These are phyloP conservation scores for Metellina segmentata DNA, from an alignment of 2,888 invertebrate genomes.

Conservation along the genomic window DNA sequence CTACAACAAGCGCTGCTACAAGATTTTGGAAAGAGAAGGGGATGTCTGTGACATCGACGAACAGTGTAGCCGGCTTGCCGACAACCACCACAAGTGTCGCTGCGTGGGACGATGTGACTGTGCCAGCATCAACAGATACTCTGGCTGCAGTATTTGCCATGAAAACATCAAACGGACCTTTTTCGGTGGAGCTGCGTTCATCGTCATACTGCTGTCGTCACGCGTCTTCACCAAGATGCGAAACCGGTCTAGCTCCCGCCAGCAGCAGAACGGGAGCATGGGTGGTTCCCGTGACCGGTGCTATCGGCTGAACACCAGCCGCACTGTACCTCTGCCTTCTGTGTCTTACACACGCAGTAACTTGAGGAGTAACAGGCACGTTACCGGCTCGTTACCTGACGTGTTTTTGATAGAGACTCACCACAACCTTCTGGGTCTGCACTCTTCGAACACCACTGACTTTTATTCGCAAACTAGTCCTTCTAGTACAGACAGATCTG, in stretches of 20 bases:
- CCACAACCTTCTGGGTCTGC: slow-evolving; percentile 62
- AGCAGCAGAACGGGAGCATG: slow-evolving; percentile 48
- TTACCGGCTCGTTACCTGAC: slow-evolving; percentile 68
- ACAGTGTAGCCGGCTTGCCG: slow-evolving; percentile 74
- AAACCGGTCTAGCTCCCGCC: slow-evolving; percentile 50
- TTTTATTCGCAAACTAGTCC: slow-evolving; percentile 60
- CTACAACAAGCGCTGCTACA: slow-evolving; percentile 68
- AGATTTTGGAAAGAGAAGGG: slow-evolving; percentile 71
- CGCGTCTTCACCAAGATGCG: slow-evolving; percentile 68
- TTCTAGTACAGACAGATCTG: slow-evolving; percentile 53
- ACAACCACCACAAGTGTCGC: slow-evolving; percentile 73
- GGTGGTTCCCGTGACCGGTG: slow-evolving; percentile 53
- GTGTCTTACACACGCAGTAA: slow-evolving; percentile 66
- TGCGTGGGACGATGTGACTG: slow-evolving; percentile 73
- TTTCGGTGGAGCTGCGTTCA: slow-evolving; percentile 74
- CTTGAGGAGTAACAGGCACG: slow-evolving; percentile 48
- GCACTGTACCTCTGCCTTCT: slow-evolving; percentile 68
- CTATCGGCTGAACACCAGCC: slow-evolving; percentile 61
- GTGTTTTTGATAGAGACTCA: slow-evolving; percentile 74
- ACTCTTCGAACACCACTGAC: slow-evolving; percentile 69
- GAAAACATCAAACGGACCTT: slow-evolving; percentile 75
- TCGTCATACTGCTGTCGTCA: slow-evolving; percentile 61
- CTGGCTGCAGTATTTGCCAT: slow-evolving; percentile 72
- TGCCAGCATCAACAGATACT: slow-evolving; percentile 53
- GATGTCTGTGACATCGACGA: slow-evolving; percentile 74